Evolutionary conservation across 2,113 vertebrate genomes (phyloP).

Genomic region (Lanius collurio): DNA sequence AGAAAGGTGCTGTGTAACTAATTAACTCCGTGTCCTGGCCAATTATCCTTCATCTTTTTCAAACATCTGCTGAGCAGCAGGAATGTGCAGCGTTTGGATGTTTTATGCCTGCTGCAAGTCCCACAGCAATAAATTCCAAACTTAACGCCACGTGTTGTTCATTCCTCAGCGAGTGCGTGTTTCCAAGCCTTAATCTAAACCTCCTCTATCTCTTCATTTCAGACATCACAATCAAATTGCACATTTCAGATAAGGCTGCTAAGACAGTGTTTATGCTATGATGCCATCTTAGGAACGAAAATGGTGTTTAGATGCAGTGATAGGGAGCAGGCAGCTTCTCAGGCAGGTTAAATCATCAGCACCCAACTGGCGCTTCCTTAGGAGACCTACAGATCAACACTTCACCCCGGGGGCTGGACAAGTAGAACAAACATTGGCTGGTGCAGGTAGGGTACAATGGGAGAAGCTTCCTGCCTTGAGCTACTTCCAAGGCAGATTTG

Average conservation of each 20-base stretch:
- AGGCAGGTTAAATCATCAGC: not conserved
- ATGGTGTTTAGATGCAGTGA: not conserved
- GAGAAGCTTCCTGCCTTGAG: not conserved
- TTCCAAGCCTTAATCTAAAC: not conserved
- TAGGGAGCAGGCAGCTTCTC: not conserved
- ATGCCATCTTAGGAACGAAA: not conserved
- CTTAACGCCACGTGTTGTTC: not conserved
- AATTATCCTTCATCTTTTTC: constrained; percentile 57
- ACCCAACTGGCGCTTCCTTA: not conserved
- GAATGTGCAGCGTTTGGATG: constrained; percentile 13
- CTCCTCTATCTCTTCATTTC: not conserved
- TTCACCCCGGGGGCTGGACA: not conserved
- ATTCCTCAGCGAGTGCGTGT: not conserved
- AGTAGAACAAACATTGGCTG: not conserved
- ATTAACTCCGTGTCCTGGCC: constrained; percentile 59
- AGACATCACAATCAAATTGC: constrained; percentile 1
- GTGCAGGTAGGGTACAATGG: not conserved
- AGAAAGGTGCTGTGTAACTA: constrained; percentile 55
- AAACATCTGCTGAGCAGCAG: constrained; percentile 66
- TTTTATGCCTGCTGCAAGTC: constrained; percentile 58
- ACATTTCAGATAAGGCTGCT: not conserved
- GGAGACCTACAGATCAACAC: not conserved
- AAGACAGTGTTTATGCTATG: not conserved
- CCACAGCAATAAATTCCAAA: constrained; percentile 51
- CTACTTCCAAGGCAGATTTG: not conserved